phyloP scores from a whole-genome alignment of 1,140 invertebrate species.

The Cecropterus lyciades region DNA sequence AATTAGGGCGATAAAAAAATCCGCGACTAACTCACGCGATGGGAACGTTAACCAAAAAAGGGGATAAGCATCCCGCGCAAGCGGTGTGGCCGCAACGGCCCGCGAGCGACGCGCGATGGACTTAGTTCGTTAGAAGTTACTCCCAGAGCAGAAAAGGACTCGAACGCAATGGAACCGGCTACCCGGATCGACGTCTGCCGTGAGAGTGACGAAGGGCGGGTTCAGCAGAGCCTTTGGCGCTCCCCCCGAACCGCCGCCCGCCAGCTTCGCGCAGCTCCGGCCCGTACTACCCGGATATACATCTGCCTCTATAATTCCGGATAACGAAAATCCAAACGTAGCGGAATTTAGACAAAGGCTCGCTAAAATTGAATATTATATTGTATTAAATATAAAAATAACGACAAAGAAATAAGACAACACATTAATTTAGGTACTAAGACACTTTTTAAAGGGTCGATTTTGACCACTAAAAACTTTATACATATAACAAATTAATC shows the following conservation, averaged over 20 bases:
- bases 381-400: too few species aligned
- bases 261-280: constrained; percentile 1
- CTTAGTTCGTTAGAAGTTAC: constrained; percentile 24
- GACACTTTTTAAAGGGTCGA: too few species aligned
- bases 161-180: constrained; percentile 11
- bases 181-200: constrained; percentile 25
- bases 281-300: not conserved
- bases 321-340: too few species aligned
- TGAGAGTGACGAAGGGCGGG: constrained; percentile 51
- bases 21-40: constrained; percentile 13
- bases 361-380: too few species aligned
- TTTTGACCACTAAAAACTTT: too few species aligned
- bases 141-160: constrained; percentile 22
- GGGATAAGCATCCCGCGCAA: constrained; percentile 9
- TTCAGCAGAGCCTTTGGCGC: constrained; percentile 4
- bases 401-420: too few species aligned
- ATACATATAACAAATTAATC: too few species aligned
- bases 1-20: constrained; percentile 7
- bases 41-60: not conserved
- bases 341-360: too few species aligned
- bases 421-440: too few species aligned
- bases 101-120: constrained; percentile 6
- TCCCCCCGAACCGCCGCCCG: constrained; percentile 17
- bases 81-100: constrained; percentile 11
- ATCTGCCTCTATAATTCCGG: too few species aligned